phyloP scores from a whole-genome alignment of 2,113 vertebrate species.

The Oceanites oceanicus region DNA sequence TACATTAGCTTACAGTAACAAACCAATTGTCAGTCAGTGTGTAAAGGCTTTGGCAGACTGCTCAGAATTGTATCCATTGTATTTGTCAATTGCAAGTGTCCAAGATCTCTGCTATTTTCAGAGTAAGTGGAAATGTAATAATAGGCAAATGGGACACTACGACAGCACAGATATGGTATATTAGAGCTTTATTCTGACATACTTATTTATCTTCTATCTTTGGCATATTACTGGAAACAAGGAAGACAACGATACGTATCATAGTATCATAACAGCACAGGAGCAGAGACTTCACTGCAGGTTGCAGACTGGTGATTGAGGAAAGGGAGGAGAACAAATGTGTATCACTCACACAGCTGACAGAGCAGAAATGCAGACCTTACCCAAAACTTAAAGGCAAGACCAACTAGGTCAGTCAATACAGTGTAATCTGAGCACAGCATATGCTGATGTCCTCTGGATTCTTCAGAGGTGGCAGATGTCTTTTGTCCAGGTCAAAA shows the following conservation, averaged over 20 bases:
- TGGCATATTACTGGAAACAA: neutral
- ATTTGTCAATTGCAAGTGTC: neutral
- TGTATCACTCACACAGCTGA: neutral
- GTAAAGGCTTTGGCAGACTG: neutral
- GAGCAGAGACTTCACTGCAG: neutral
- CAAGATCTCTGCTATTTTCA: neutral
- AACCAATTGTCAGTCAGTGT: neutral
- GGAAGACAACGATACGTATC: neutral
- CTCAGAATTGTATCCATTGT: neutral
- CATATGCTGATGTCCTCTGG: neutral
- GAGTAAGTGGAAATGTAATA: neutral
- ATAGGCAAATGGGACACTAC: neutral
- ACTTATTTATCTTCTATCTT: neutral
- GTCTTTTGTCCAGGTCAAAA: neutral
- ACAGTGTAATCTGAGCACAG: neutral
- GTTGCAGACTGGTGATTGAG: neutral
- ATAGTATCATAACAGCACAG: neutral
- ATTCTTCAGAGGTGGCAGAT: neutral
- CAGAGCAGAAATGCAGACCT: neutral
- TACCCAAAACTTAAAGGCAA: neutral
- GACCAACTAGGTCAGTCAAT: neutral
- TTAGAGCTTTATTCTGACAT: neutral
- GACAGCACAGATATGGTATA: neutral
- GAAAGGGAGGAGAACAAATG: neutral
- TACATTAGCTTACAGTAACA: accelerated